Conservation (phyloP, 2,797 vertebrate species). For the Cynopterus sphinx region DNA sequence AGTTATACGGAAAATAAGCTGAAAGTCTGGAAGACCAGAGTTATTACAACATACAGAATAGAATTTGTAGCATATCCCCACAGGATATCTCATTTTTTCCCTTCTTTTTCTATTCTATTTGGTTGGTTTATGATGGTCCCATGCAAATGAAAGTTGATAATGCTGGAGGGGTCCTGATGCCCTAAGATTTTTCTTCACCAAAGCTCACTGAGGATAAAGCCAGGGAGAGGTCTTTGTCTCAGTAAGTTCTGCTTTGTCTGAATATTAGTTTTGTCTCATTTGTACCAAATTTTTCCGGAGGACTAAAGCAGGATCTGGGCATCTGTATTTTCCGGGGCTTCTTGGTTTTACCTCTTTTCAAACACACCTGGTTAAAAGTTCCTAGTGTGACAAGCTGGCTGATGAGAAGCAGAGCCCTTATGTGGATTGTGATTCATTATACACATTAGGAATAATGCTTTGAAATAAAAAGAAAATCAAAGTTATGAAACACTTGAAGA, state of each 20-base stretch:
- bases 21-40: background rate
- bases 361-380: background rate
- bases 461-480: background rate
- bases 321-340: background rate
- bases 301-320: background rate
- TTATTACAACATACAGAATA: background rate
- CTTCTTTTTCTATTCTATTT: background rate
- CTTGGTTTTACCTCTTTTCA: background rate
- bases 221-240: background rate
- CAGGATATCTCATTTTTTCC: background rate
- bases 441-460: background rate
- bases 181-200: background rate
- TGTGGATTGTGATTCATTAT: background rate
- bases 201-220: background rate
- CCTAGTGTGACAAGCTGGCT: no score
- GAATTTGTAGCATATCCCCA: background rate
- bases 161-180: no score
- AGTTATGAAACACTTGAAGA: background rate
- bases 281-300: background rate
- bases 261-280: background rate
- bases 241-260: background rate
- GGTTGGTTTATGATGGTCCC: background rate
- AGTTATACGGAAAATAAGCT: background rate
- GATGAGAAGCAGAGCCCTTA: background rate
- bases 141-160: background rate